Conservation (phyloP, 2,113 vertebrate genomes). For the Podarcis raffonei region DNA sequence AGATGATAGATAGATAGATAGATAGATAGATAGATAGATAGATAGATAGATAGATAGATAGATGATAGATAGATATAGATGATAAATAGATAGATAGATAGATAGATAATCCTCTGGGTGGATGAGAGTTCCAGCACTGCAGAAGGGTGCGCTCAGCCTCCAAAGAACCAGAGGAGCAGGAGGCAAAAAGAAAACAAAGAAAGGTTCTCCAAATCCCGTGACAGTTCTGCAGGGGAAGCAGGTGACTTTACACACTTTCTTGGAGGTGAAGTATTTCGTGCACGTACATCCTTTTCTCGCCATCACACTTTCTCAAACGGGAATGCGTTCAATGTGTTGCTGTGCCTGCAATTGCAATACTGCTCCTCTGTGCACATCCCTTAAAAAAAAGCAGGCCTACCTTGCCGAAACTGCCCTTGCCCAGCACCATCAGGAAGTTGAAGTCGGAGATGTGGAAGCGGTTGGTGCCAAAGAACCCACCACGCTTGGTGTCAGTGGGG, state of each 20-base stretch:
- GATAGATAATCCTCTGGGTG: no score
- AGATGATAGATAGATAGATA: no score
- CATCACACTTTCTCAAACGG: neutral
- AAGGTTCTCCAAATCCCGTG: neutral
- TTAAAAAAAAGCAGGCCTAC: conserved; percentile 57
- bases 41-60: no score
- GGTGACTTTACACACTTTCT: neutral
- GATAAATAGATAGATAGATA: no score
- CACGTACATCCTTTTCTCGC: neutral
- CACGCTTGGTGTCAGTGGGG: conserved; percentile 75
- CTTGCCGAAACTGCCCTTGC: conserved; percentile 94
- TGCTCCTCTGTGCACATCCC: neutral
- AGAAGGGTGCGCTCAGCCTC: neutral
- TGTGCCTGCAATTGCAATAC: neutral
- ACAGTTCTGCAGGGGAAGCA: neutral
- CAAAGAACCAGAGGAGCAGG: neutral
- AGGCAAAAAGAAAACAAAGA: neutral
- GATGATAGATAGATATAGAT: no score
- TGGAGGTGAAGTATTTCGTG: neutral
- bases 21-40: no score
- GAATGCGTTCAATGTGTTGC: neutral
- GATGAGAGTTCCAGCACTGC: neutral
- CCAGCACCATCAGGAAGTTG: conserved; percentile 93
- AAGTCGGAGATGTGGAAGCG: conserved; percentile 82
- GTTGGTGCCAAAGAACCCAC: conserved; percentile 61